Evolutionary conservation across 1,140 invertebrate genomes (phyloP).

Genomic region (Pentalonia nigronervosa): DNA sequence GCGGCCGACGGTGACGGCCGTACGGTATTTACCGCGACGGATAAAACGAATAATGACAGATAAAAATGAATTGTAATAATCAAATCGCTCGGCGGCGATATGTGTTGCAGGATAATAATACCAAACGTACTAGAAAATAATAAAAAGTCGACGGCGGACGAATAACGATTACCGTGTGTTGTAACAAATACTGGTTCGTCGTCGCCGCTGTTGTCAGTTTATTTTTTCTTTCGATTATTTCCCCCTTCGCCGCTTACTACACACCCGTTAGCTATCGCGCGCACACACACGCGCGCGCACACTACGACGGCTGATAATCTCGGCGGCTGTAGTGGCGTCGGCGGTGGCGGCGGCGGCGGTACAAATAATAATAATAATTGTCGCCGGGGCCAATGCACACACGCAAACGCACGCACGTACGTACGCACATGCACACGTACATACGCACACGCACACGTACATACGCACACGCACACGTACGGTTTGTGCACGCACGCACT

Average conservation of each 20-base stretch:
- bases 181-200: not conserved
- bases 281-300: not conserved
- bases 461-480: not conserved
- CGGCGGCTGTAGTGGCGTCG: not conserved
- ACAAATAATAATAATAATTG: not conserved
- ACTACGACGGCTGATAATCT: not conserved
- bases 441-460: not conserved
- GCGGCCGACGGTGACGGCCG: not conserved
- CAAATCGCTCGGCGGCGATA: not conserved
- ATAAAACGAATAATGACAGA: not conserved
- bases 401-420: not conserved
- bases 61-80: constrained; percentile 3
- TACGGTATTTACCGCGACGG: not conserved
- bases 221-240: constrained; percentile 1
- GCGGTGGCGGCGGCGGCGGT: too few relatives aligned
- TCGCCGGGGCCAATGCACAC: not conserved
- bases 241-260: not conserved
- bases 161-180: not conserved
- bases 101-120: not conserved
- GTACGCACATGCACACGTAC: not conserved
- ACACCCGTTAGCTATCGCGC: not conserved
- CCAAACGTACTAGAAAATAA: not conserved
- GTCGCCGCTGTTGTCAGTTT: not conserved
- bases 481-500: not conserved
- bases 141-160: not conserved